Conservation (phyloP, 64 coral and sea anemone genomes). For the Acropora tenuis region DNA sequence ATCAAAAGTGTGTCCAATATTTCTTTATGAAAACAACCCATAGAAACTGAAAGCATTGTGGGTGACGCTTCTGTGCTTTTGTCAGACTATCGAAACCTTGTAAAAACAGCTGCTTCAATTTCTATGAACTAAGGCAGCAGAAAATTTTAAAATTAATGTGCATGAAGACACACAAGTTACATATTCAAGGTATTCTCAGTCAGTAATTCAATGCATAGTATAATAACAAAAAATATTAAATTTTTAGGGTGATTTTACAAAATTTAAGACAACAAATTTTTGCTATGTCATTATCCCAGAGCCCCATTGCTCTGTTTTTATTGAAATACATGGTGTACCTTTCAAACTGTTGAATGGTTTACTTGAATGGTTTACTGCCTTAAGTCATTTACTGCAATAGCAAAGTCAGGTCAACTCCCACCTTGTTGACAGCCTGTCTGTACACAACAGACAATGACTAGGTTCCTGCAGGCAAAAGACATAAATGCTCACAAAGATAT, state of each 20-base stretch:
- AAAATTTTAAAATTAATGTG: constrained; percentile 16
- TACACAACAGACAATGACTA: not conserved
- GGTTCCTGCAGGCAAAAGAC: not conserved
- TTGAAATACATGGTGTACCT: constrained; percentile 3
- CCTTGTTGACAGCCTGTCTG: not conserved
- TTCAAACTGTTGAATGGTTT: not conserved
- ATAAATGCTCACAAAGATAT: too few species aligned
- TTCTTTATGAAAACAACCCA: not conserved
- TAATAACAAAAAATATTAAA: constrained; percentile 3
- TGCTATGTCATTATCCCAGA: not conserved
- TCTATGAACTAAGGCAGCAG: constrained; percentile 10
- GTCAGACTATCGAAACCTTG: constrained; percentile 2
- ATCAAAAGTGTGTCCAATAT: constrained; percentile 8
- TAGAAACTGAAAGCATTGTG: constrained; percentile 3
- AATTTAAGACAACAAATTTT: not conserved
- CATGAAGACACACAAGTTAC: constrained; percentile 4
- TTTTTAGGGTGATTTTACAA: not conserved
- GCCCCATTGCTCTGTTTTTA: not conserved
- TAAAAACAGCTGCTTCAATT: constrained; percentile 5
- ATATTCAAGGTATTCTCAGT: not conserved
- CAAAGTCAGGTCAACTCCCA: constrained; percentile 5
- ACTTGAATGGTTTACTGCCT: constrained; percentile 14
- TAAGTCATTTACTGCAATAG: constrained; percentile 6
- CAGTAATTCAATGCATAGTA: not conserved
- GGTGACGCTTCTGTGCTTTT: not conserved